Evolutionary conservation across 2,113 vertebrate genomes (phyloP), one percentile per base, ranked within the genome.

Genomic region (Archilochus colubris): DNA sequence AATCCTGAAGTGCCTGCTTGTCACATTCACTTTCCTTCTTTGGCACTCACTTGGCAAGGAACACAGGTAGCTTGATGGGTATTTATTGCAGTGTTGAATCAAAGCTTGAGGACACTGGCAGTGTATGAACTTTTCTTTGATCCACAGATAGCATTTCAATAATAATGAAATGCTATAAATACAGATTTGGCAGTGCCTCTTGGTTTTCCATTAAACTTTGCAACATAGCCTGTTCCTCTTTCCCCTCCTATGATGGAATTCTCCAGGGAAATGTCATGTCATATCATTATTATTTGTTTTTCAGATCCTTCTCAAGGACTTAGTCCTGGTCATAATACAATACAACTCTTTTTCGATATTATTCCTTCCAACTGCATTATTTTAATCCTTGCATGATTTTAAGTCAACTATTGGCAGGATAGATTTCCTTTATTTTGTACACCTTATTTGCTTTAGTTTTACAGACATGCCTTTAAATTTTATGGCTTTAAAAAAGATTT

Each of bases 21-120:
- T 46, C 4, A 7, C 24, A 3, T 58, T 80, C 36, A 14, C 36
- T 80, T 79, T 61, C 44, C 48, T 68, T 67, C 30, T 80, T 73
- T 86, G 95, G 86, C 61, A 50, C 24, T 77, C 30, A 74, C 73
- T 94, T 96, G 85, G 84, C 88, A 96, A 92, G 31, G 73, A 87
- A 57, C 85, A 72, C 63, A 64, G 11, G 55, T 93, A 84, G 62
- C 24, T 62, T 91, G 43, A 68, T 80, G 80, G 69, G 43, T 96
- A 89, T 90, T 97, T 94, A 86, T 96, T 92, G 88, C 74, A 76
- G 22, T n/a, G 28, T 7, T 2, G 4, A 58, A 78, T 77, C 67
- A 91, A 87, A 82, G 54, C 43, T 9, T 77, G 58, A 91, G 51
- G 46, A 43, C n/a, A 66, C 30, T 70, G 55, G n/a, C 62, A 55